Evolutionary conservation across 2,113 vertebrate species (phyloP).

Genomic region (Amphiprion percula): DNA sequence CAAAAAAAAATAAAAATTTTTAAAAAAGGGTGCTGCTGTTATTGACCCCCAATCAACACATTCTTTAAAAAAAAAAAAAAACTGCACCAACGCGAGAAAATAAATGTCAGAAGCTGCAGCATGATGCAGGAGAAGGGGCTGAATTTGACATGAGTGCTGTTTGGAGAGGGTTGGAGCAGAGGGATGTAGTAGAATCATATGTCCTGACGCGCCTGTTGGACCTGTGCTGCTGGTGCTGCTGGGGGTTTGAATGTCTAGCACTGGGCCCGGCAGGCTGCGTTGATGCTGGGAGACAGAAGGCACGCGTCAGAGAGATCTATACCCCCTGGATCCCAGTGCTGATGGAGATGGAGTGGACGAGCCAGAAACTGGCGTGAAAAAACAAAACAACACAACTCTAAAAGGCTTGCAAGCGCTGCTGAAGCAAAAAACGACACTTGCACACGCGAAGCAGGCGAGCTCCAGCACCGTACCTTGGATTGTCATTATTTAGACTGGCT

Average conservation of each 20-base stretch:
- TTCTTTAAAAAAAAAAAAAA: conserved; percentile 1
- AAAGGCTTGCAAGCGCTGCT: conserved; percentile 45
- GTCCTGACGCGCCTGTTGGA: conserved; percentile 58
- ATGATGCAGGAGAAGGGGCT: conserved; percentile 7
- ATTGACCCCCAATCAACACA: conserved; percentile 25
- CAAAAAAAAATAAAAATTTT: background rate
- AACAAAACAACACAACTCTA: conserved; percentile 54
- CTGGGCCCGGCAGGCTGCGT: conserved; percentile 32
- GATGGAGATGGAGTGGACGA: conserved; percentile 74
- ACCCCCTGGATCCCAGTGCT: conserved; percentile 61
- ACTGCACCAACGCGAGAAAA: conserved; percentile 22
- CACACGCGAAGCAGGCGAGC: conserved; percentile 25
- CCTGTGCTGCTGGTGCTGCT: conserved; percentile 1
- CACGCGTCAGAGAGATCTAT: conserved; percentile 51
- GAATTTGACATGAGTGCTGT: conserved; percentile 21
- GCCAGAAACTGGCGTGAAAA: conserved; percentile 49
- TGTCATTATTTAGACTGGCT: conserved; percentile 24
- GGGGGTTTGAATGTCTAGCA: conserved; percentile 7
- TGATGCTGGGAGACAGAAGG: conserved; percentile 62
- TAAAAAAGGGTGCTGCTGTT: conserved; percentile 51
- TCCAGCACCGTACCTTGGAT: conserved; percentile 10
- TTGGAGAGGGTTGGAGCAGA: background rate
- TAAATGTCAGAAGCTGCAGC: conserved; percentile 24
- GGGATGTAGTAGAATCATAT: conserved; percentile 8
- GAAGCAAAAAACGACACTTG: conserved; percentile 18